Conservation (phyloP, 1,140 invertebrate genomes). For the Ceratosolen solmsi region DNA sequence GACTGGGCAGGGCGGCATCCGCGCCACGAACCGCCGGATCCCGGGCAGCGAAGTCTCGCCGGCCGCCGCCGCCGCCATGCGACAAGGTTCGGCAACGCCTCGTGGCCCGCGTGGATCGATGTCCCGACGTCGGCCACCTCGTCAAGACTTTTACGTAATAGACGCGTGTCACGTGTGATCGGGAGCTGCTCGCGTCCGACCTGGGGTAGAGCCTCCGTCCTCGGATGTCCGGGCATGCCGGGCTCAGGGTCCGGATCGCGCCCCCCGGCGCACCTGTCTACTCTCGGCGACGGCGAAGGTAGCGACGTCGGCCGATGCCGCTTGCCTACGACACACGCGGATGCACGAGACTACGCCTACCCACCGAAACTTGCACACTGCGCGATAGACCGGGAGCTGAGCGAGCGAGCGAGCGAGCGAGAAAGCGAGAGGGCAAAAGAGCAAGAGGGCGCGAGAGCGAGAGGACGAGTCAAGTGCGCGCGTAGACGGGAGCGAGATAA, state of each 20-base stretch:
- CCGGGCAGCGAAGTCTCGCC: neutral
- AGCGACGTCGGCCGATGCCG: neutral
- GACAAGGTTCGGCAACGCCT: conserved; percentile 10
- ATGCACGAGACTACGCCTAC: conserved; percentile 54
- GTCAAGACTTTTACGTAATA: neutral
- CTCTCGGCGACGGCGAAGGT: too few relatives aligned
- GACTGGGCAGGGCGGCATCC: neutral
- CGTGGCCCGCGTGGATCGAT: neutral
- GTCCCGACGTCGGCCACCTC: neutral
- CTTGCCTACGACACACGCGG: neutral
- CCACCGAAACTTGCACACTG: conserved; percentile 17
- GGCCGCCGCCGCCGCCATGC: conserved; percentile 6
- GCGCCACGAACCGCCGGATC: neutral
- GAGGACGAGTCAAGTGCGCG: neutral
- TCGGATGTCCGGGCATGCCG: too few relatives aligned
- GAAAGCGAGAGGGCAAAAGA: too few relatives aligned
- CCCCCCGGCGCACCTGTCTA: neutral
- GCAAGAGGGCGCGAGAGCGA: neutral
- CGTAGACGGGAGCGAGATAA: neutral
- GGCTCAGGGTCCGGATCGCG: neutral
- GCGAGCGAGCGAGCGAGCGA: neutral
- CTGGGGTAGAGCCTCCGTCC: too few relatives aligned
- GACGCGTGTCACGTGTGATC: neutral
- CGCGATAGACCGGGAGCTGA: neutral
- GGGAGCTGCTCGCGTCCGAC: neutral